These are phyloP conservation scores for Sphenopsis melanotis DNA, from an alignment of 2,797 vertebrate genomes.

Conservation along the genomic window DNA sequence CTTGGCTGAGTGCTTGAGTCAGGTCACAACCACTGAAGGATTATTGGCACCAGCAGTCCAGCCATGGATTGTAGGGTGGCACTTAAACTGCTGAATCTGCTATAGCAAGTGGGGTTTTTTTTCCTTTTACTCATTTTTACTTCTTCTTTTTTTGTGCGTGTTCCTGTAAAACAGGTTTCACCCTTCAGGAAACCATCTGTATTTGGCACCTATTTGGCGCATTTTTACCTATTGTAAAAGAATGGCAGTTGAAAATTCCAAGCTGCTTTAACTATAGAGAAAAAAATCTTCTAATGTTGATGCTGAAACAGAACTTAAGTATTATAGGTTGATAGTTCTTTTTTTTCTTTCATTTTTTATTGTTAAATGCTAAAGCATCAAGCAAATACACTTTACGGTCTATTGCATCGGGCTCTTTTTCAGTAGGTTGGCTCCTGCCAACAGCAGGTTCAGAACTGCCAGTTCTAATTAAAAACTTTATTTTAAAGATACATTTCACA, in stretches of 20 bases:
- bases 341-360: not conserved
- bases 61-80: not conserved
- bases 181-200: not conserved
- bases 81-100: not conserved
- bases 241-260: not conserved
- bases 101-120: not conserved
- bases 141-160: not conserved
- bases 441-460: constrained; percentile 59
- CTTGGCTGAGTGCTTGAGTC: not conserved
- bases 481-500: constrained; percentile 66
- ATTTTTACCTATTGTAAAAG: not conserved
- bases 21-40: not conserved
- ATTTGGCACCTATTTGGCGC: not conserved
- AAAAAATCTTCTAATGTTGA: not conserved
- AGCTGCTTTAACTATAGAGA: not conserved
- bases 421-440: constrained; percentile 43
- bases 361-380: constrained; percentile 24
- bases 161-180: not conserved
- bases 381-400: constrained; percentile 32
- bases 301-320: constrained; percentile 37
- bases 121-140: not conserved
- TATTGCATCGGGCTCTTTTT: constrained; percentile 31
- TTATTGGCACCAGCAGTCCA: not conserved
- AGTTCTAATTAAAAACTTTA: constrained; percentile 69
- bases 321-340: constrained; percentile 19